Evolutionary conservation across 1,140 invertebrate species (phyloP), one percentile per base, ranked within the genome.

Genomic region (Aphaenogaster rudis): DNA sequence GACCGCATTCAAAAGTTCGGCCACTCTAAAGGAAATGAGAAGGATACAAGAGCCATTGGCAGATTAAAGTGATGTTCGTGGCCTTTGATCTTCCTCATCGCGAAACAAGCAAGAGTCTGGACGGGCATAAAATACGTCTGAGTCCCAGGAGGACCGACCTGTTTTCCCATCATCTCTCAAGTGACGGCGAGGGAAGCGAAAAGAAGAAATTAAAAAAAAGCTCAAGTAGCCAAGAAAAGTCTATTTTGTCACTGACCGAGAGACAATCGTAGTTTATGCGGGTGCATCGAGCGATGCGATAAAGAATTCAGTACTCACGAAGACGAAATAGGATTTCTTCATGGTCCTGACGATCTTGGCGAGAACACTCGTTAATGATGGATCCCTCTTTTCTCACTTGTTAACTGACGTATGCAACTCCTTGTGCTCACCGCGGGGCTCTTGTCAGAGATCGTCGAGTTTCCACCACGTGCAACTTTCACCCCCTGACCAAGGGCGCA

Each of bases 11-110:
- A 81, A 67, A 74, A 79, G 48, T 84, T 84, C 42, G 86, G 63
- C 45, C 33, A 48, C 8, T 13, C 33, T 57, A 63, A 87, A 36
- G 33, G 33, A 50, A 54, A 48, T 45, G 52, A 36, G 72, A 81
- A 82, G 64, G 76, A 72, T 61, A 48, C 78, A 48, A 36, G 66
- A 59, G 86, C 85, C 92, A 92, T 92, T 91, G 93, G 91, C 88
- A 93, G 91, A 93, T 93, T 93, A 93, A 93, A 93, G 89, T 84
- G 84, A 90, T 78, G 54, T 57, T 67, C 50, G 63, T 80, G 61
- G 82, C 76, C 93, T 93, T 92, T 93, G 88, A 91, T 90, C 88
- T 87, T 54, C 50, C 52, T 45, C 28, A 28, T 28, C 36, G 69
- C 78, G 74, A 61, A 78, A 85, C 59, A 67, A 79, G 80, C 74